A percentile compares a stretch with the other conserved stretches of the same genome.
Evolutionary conservation across 2,888 invertebrate genomes (phyloP).

Genomic region (Plebejus argus): DNA sequence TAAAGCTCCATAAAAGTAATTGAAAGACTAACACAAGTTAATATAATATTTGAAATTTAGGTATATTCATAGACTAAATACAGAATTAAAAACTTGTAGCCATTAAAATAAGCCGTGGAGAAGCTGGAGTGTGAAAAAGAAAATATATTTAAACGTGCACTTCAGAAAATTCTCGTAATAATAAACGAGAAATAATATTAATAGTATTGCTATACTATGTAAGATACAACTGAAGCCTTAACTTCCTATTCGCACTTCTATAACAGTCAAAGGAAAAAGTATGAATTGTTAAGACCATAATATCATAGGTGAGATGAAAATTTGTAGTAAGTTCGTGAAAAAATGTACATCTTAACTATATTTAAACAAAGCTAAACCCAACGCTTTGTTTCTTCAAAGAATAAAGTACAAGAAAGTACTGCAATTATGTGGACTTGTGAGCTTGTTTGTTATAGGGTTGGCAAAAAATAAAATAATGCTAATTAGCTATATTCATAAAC

Average conservation of each 20-base stretch:
- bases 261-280: no score
- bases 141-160: no score
- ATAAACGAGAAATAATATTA: no score
- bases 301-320: background rate
- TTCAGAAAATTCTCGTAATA: no score
- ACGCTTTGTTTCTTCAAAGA: slow-evolving; percentile 13
- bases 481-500: background rate
- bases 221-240: no score
- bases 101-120: no score
- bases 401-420: slow-evolving; percentile 18
- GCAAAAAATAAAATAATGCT: background rate
- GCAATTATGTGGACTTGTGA: slow-evolving; percentile 27
- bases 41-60: background rate
- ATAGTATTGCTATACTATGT: no score
- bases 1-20: background rate
- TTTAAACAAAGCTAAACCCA: slow-evolving; percentile 3
- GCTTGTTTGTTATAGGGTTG: slow-evolving; percentile 3
- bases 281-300: no score
- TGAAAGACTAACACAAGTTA: background rate
- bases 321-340: background rate
- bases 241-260: no score
- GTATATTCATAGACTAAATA: no score
- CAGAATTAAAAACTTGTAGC: no score
- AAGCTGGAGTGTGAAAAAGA: no score
- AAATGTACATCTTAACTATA: slow-evolving; percentile 22